Conservation (phyloP, 2,888 invertebrate species). For the Eugnorisma glareosa region DNA sequence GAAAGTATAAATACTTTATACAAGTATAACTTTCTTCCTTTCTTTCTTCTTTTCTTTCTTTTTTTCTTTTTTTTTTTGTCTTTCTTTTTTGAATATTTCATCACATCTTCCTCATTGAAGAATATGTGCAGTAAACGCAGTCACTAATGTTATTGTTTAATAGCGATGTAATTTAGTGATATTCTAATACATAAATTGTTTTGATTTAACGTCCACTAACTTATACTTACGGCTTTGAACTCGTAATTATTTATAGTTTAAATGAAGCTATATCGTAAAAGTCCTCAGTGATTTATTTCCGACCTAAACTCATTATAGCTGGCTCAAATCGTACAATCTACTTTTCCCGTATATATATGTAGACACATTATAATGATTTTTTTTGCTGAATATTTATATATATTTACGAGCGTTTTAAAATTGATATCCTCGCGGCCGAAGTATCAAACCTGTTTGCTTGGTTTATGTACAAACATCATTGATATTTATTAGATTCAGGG, state of each 20-base stretch:
- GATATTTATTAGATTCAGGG: conserved; percentile 64
- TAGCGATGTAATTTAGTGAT: conserved; percentile 73
- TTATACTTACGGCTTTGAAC: conserved; percentile 74
- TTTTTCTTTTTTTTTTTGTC: too few species aligned
- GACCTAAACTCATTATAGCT: conserved; percentile 74
- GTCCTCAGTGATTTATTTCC: conserved; percentile 80
- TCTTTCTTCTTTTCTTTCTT: too few species aligned
- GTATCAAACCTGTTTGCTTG: conserved; percentile 61
- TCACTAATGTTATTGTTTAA: conserved; percentile 70
- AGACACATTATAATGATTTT: conserved; percentile 47
- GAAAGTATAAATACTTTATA: too few species aligned
- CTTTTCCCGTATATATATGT: conserved; percentile 50
- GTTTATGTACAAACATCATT: conserved; percentile 63
- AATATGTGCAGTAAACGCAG: conserved; percentile 1
- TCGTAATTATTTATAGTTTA: conserved; percentile 85
- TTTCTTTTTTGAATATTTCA: conserved; percentile 4
- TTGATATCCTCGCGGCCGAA: conserved; percentile 59
- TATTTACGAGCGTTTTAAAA: conserved; percentile 66
- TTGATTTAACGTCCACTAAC: conserved; percentile 78
- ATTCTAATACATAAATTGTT: conserved; percentile 80
- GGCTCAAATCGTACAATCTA: conserved; percentile 58
- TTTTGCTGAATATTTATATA: conserved; percentile 65
- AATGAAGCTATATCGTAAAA: conserved; percentile 84
- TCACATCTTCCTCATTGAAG: conserved; percentile 1
- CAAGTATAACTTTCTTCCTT: too few species aligned